phyloP scores from a whole-genome alignment of 1,140 invertebrate genomes.

The Whitmania pigra region DNA sequence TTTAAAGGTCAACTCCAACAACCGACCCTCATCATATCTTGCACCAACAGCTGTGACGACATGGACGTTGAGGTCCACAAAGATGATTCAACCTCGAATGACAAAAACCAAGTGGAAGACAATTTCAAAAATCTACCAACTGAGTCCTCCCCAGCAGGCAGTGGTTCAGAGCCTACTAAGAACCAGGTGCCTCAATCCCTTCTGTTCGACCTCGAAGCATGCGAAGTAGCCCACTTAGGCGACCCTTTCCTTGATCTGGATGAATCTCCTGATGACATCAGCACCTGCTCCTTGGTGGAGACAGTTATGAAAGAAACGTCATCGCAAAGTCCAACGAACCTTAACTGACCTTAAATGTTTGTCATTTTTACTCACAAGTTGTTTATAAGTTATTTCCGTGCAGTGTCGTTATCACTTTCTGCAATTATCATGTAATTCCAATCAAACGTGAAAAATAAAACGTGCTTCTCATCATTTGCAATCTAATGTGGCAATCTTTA shows the following conservation, averaged over 20 bases:
- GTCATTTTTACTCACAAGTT: too few species aligned
- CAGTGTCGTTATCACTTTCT: too few species aligned
- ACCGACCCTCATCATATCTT: neutral
- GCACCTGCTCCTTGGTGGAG: neutral
- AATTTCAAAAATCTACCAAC: neutral
- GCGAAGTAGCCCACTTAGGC: too few species aligned
- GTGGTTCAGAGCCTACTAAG: neutral
- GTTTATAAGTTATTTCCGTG: too few species aligned
- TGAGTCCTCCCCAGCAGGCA: neutral
- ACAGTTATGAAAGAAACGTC: too few species aligned
- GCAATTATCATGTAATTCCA: too few species aligned
- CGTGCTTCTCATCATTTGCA: too few species aligned
- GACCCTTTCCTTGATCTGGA: conserved; percentile 1
- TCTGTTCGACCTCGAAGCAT: too few species aligned
- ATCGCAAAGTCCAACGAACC: too few species aligned
- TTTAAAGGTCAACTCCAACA: neutral
- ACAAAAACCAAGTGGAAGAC: neutral
- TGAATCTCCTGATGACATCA: conserved; percentile 4
- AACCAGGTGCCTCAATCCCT: neutral
- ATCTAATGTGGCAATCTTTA: too few species aligned
- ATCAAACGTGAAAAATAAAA: too few species aligned
- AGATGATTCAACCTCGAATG: neutral
- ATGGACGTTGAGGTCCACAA: neutral
- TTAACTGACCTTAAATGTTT: too few species aligned
- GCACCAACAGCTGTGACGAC: neutral